Evolutionary conservation across 2,797 vertebrate genomes (phyloP).

Genomic region (Neosilurus mollespiculum): DNA sequence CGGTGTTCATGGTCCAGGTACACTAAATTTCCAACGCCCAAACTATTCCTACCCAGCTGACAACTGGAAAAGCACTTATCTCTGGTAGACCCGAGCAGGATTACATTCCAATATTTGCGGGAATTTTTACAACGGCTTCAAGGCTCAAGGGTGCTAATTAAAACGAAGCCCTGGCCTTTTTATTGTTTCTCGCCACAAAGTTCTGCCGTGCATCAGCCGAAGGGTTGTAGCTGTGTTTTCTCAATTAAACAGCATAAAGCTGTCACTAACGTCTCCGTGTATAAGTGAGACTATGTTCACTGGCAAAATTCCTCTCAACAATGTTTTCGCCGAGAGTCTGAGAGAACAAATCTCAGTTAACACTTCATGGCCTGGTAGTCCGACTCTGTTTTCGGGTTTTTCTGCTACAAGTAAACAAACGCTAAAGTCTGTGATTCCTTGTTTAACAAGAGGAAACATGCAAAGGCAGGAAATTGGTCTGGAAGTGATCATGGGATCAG

Average conservation of each 20-base stretch:
- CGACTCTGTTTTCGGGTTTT: slow-evolving; percentile 48
- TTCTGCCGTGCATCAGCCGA: slow-evolving; percentile 51
- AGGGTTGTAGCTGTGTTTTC: slow-evolving; percentile 55
- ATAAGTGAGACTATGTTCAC: slow-evolving; percentile 27
- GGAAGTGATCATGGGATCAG: slow-evolving; percentile 47
- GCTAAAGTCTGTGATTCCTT: slow-evolving; percentile 22
- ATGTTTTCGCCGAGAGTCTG: slow-evolving; percentile 40
- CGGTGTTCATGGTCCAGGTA: slow-evolving; percentile 69
- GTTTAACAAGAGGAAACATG: slow-evolving; percentile 46
- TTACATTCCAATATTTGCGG: slow-evolving; percentile 67
- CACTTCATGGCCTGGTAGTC: slow-evolving; percentile 33
- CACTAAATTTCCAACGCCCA: slow-evolving; percentile 66
- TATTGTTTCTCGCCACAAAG: slow-evolving; percentile 49
- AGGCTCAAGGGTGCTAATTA: slow-evolving; percentile 85
- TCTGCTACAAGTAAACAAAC: slow-evolving; percentile 35
- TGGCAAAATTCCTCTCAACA: slow-evolving; percentile 19
- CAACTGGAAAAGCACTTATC: slow-evolving; percentile 85
- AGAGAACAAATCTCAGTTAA: slow-evolving; percentile 49
- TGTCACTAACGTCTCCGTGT: slow-evolving; percentile 52
- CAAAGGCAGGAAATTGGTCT: slow-evolving; percentile 50
- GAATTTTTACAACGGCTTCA: slow-evolving; percentile 70
- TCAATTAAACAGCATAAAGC: slow-evolving; percentile 61
- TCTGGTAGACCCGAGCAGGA: slow-evolving; percentile 69
- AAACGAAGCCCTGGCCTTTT: slow-evolving; percentile 66
- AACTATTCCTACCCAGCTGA: slow-evolving; percentile 68